Conservation (phyloP, 2,113 vertebrate species). For the Phyllostomus hastatus region DNA sequence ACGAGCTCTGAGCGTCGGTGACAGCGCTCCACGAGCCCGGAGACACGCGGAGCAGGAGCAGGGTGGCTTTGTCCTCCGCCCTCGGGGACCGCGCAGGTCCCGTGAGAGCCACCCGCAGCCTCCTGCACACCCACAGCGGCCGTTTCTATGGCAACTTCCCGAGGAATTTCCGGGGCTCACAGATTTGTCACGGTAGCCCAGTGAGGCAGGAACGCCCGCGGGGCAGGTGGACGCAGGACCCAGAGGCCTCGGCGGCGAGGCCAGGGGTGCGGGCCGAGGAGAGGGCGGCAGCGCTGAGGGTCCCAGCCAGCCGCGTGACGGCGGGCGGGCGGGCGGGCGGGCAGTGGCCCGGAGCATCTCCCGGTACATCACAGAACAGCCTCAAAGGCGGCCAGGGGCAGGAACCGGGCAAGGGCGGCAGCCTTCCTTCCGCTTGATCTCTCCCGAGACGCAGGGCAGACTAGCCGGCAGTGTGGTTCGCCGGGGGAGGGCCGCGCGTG, state of each 20-base stretch:
- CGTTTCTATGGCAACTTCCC: conserved; percentile 69
- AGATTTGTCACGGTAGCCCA: conserved; percentile 60
- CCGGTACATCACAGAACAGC: not conserved
- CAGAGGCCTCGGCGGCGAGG: not conserved
- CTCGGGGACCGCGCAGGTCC: not conserved
- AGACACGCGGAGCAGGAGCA: not conserved
- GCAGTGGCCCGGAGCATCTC: not conserved
- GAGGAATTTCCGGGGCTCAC: conserved; percentile 32
- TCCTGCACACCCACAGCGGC: not conserved
- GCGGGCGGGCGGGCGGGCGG: not conserved
- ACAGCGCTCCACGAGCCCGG: too few relatives aligned
- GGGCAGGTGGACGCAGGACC: not conserved
- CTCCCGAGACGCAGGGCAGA: not conserved
- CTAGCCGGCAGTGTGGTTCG: not conserved
- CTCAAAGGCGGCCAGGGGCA: not conserved
- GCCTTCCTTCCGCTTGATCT: not conserved
- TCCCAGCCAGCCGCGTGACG: not conserved
- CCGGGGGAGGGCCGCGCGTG: not conserved
- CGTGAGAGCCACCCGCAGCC: conserved; percentile 33
- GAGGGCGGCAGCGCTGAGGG: not conserved
- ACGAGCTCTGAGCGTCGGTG: too few relatives aligned
- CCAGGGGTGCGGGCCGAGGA: too few relatives aligned
- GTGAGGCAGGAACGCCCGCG: not conserved
- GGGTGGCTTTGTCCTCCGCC: not conserved
- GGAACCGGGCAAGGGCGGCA: not conserved